Evolutionary conservation across 2,113 vertebrate genomes (phyloP).

Genomic region (Nansenia antarctica): DNA sequence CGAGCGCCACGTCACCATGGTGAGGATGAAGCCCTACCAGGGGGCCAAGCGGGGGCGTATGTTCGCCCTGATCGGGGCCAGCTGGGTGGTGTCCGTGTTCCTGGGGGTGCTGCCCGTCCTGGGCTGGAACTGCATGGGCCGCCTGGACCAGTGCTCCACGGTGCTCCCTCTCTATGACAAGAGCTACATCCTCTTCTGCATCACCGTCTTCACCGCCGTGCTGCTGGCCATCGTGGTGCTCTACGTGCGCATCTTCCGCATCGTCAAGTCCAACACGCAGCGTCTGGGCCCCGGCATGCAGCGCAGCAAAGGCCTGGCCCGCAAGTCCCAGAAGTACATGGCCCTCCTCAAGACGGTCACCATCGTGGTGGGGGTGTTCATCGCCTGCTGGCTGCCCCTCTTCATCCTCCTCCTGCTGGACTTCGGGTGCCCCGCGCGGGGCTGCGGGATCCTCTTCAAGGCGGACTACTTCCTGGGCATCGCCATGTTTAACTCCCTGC

Average conservation of each 20-base stretch:
- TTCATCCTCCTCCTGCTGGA: slow-evolving; percentile 86
- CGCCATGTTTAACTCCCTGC: slow-evolving; percentile 88
- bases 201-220: slow-evolving; percentile 78
- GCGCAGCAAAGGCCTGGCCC: slow-evolving; percentile 58
- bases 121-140: slow-evolving; percentile 89
- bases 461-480: slow-evolving; percentile 88
- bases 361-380: slow-evolving; percentile 86
- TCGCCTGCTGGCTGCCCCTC: slow-evolving; percentile 87
- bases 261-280: slow-evolving; percentile 82
- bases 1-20: slow-evolving; percentile 89
- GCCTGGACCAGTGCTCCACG: slow-evolving; percentile 80
- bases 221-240: slow-evolving; percentile 85
- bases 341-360: slow-evolving; percentile 86
- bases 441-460: slow-evolving; percentile 78
- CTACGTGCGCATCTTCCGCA: slow-evolving; percentile 85
- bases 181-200: slow-evolving; percentile 86
- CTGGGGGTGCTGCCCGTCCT: slow-evolving; percentile 82
- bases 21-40: slow-evolving; percentile 81
- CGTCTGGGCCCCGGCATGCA: slow-evolving; percentile 50
- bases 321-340: slow-evolving; percentile 79
- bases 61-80: slow-evolving; percentile 78
- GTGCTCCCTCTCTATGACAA: slow-evolving; percentile 89
- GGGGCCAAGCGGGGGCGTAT: slow-evolving; percentile 79
- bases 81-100: slow-evolving; percentile 80
- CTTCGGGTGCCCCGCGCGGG: slow-evolving; percentile 71